Evolutionary conservation across 2,797 vertebrate species (phyloP), one percentile per base, ranked within the genome.

Genomic region (Enteromius argenteus): DNA sequence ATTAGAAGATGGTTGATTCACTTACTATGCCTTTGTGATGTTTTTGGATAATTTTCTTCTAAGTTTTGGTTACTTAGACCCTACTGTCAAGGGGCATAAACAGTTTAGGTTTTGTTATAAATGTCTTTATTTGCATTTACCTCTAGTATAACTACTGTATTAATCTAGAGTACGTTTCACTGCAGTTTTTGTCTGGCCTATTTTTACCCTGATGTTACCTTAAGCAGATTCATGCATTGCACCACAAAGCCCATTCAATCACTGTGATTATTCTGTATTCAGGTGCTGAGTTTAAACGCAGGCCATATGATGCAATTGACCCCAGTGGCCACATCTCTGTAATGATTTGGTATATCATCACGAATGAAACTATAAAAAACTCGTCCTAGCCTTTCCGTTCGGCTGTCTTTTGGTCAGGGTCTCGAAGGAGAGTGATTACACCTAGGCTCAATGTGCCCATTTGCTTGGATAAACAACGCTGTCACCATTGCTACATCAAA

Each of bases 381-480:
- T 11, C n/a, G 49, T 6, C 53, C 72, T 72, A 27, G 15, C 42
- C 19, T 49, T 75, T 53, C 53, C 8, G 0, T 37, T 39, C 30
- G 2, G 4, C 68, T 39, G 6, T 78, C 42, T 58, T n/a, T 68
- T 51, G 73, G 81, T 62, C 66, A 11, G 51, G 30, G 68, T 80
- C 84, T 83, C 74, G 11, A 27, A 76, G 46, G 81, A 83, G 81
- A 76, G 62, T 83, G 81, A 83, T 83, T 83, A 76, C 81, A 76
- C 72, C 81, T 68, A 56, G 49, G 27, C 62, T 69, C 73, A 58
- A 76, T 64, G 77, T 74, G 71, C 83, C 66, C 79, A 83, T 84
- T 87, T 85, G 81, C 51, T 79, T 81, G 81, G 78, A 85, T 84
- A 89, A 88, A 85, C 88, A 85, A 79, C 21, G 23, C 83, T 85